phyloP scores from a whole-genome alignment of 1,140 invertebrate species.

The Lasioglossum baleicum region DNA sequence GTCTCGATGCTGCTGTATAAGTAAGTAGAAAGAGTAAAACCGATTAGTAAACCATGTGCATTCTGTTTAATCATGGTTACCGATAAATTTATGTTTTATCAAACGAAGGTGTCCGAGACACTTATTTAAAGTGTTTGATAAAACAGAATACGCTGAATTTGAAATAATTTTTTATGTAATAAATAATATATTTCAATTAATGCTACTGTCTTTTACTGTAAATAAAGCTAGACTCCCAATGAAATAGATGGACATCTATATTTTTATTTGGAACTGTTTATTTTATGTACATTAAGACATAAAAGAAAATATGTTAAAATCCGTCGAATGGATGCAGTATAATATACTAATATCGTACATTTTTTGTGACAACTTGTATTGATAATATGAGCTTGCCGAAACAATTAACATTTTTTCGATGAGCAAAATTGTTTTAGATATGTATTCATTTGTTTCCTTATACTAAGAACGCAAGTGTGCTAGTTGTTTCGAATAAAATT shows the following conservation, averaged over 20 bases:
- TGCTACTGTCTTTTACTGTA: conserved; percentile 6
- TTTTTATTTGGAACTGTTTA: conserved; percentile 11
- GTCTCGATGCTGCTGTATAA: conserved; percentile 83
- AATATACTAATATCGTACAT: conserved; percentile 27
- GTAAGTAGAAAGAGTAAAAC: conserved; percentile 26
- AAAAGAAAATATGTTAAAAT: conserved; percentile 17
- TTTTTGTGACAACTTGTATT: conserved; percentile 12
- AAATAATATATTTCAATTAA: conserved; percentile 30
- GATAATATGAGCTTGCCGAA: conserved; percentile 14
- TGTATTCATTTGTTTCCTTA: conserved; percentile 20
- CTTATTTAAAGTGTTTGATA: conserved; percentile 2
- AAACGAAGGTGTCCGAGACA: not conserved
- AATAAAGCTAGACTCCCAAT: conserved; percentile 9
- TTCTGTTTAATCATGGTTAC: conserved; percentile 1
- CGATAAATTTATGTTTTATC: conserved; percentile 13
- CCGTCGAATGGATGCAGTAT: conserved; percentile 14
- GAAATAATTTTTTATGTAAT: conserved; percentile 26
- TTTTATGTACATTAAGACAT: conserved; percentile 7
- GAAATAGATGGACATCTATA: not conserved
- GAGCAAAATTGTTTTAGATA: conserved; percentile 24
- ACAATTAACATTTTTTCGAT: conserved; percentile 14
- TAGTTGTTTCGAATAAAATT: not conserved
- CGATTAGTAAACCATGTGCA: conserved; percentile 33
- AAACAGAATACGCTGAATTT: conserved; percentile 2
- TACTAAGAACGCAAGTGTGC: not conserved